Conservation (phyloP, 2,888 invertebrate species). For the Ptychoptera albimana region DNA sequence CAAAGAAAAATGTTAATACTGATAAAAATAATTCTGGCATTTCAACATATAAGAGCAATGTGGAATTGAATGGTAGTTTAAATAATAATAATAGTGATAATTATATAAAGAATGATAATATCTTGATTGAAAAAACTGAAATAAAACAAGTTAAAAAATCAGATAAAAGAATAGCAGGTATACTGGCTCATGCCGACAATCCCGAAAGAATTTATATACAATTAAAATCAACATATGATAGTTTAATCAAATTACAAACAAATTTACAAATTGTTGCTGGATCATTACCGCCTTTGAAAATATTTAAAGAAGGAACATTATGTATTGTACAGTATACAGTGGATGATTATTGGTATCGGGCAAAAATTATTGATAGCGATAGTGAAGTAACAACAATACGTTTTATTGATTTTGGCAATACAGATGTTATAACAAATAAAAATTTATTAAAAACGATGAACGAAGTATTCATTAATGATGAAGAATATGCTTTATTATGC, state of each 20-base stretch:
- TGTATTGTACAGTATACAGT: conserved; percentile 67
- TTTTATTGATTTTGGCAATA: conserved; percentile 66
- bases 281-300: conserved; percentile 36
- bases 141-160: neutral
- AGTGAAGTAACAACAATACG: conserved; percentile 58
- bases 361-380: conserved; percentile 66
- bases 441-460: conserved; percentile 45
- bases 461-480: conserved; percentile 37
- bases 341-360: conserved; percentile 85
- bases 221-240: conserved; percentile 37
- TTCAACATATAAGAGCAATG: too few relatives aligned
- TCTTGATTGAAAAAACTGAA: neutral
- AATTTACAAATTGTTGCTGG: conserved; percentile 43
- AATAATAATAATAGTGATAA: too few relatives aligned
- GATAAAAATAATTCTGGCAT: too few relatives aligned
- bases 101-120: too few relatives aligned
- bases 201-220: conserved; percentile 66
- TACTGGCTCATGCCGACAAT: conserved; percentile 53
- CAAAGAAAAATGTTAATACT: too few relatives aligned
- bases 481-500: conserved; percentile 43
- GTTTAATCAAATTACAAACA: conserved; percentile 43
- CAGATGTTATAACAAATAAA: conserved; percentile 46
- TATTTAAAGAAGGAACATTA: conserved; percentile 40
- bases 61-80: too few relatives aligned
- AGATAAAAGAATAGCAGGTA: neutral